These are phyloP conservation scores for Hypercompe scribonia DNA, from an alignment of 2,888 invertebrate genomes.

Conservation along the genomic window DNA sequence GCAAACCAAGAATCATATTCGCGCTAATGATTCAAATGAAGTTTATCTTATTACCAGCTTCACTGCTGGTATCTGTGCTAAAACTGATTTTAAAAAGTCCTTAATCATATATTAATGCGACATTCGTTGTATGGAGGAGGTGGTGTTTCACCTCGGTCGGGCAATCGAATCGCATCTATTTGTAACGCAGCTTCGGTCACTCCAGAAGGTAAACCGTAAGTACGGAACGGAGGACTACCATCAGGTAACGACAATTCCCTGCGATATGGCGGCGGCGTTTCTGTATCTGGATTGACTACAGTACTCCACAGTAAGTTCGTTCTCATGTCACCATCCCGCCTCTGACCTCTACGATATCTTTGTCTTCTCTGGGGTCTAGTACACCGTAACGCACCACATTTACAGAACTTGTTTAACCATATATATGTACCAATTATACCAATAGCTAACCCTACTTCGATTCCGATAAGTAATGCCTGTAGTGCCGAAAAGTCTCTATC, in stretches of 20 bases:
- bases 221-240: constrained; percentile 59
- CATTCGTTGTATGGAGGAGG: constrained; percentile 82
- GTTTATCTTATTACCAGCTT: background rate
- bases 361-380: constrained; percentile 61
- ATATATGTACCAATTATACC: constrained; percentile 79
- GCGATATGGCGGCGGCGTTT: constrained; percentile 76
- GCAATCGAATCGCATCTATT: constrained; percentile 69
- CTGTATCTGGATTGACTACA: constrained; percentile 70
- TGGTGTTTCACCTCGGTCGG: constrained; percentile 75
- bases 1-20: background rate
- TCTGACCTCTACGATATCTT: constrained; percentile 58
- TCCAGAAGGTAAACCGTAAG: constrained; percentile 63
- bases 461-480: constrained; percentile 78
- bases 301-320: constrained; percentile 76
- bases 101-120: constrained; percentile 62
- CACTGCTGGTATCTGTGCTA: background rate
- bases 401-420: constrained; percentile 75
- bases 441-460: constrained; percentile 77
- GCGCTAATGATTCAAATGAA: background rate
- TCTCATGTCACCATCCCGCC: constrained; percentile 73
- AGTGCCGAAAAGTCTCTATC: constrained; percentile 78
- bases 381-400: constrained; percentile 65
- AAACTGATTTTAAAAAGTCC: background rate
- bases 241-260: constrained; percentile 72
- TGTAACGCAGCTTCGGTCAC: constrained; percentile 62